Percentiles rank a stretch among this genome's conserved stretches.
These are phyloP conservation scores for Magallana angulata DNA, from an alignment of 1,140 invertebrate species.

Conservation along the genomic window DNA sequence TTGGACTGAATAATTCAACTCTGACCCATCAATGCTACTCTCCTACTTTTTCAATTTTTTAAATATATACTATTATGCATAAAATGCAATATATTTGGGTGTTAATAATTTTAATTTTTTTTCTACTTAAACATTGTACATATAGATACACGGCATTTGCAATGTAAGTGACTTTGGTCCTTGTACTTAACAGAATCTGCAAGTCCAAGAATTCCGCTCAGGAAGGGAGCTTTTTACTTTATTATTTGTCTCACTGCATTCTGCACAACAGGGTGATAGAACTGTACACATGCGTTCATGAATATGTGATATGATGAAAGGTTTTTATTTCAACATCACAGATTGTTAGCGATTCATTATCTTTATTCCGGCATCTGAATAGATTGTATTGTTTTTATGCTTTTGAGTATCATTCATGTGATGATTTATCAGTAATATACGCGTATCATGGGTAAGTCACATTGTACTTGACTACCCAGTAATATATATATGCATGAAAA, in stretches of 20 bases:
- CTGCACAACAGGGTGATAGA: conserved; percentile 7
- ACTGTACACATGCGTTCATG: conserved; percentile 22
- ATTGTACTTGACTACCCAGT: background rate
- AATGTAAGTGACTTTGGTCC: too few species aligned
- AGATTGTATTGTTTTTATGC: conserved; percentile 37
- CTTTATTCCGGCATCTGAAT: conserved; percentile 24
- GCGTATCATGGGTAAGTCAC: background rate
- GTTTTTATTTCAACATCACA: conserved; percentile 13
- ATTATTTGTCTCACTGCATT: conserved; percentile 6
- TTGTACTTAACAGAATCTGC: conserved; percentile 15
- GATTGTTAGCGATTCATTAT: conserved; percentile 34
- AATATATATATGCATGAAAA: conserved; percentile 10
- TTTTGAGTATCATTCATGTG: conserved; percentile 14
- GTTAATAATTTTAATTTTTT: too few species aligned
- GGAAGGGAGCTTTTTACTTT: conserved; percentile 10
- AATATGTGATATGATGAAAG: conserved; percentile 11
- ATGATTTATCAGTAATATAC: conserved; percentile 35
- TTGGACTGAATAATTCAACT: too few species aligned
- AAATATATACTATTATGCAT: too few species aligned
- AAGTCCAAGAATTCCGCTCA: conserved; percentile 17
- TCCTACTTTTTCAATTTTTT: too few species aligned
- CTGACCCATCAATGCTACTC: too few species aligned
- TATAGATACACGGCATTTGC: too few species aligned
- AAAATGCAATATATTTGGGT: too few species aligned
- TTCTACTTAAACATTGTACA: too few species aligned